Evolutionary conservation across 2,888 invertebrate genomes (phyloP).

Genomic region (Myopa testacea): DNA sequence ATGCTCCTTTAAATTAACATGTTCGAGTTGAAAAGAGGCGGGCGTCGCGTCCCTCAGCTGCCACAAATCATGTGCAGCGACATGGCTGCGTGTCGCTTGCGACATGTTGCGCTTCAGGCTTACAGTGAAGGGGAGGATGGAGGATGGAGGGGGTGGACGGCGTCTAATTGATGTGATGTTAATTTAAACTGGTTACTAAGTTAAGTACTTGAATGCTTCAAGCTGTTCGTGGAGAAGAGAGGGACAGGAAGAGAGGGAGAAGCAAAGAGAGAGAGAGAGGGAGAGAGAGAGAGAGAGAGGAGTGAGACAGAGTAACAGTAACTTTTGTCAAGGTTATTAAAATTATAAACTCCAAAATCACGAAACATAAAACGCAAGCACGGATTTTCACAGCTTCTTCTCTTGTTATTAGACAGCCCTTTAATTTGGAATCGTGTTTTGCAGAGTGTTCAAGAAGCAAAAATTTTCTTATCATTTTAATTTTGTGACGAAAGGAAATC

Average conservation of each 20-base stretch:
- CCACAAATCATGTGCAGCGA: conserved; percentile 17
- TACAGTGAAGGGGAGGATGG: not conserved
- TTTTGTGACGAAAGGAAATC: no score
- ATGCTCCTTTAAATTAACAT: not conserved
- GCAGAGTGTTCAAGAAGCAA: no score
- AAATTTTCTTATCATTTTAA: no score
- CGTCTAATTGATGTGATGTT: conserved; percentile 8
- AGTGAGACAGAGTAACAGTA: not conserved
- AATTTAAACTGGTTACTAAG: conserved; percentile 3
- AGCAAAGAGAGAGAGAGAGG: not conserved
- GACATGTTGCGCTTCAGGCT: not conserved
- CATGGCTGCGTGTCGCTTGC: not conserved
- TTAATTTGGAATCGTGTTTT: no score
- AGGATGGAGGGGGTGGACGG: not conserved
- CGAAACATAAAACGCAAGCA: no score
- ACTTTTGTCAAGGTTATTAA: no score
- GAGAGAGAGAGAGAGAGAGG: no score
- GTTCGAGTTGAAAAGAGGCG: not conserved
- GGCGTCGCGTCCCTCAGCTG: not conserved
- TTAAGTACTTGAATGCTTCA: not conserved
- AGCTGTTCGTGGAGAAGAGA: not conserved
- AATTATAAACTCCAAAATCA: no score
- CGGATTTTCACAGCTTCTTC: no score
- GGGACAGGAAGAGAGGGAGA: not conserved
- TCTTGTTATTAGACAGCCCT: no score